These are phyloP conservation scores for Lasioglossum zephyrum DNA, from an alignment of 2,888 invertebrate genomes.

Conservation along the genomic window DNA sequence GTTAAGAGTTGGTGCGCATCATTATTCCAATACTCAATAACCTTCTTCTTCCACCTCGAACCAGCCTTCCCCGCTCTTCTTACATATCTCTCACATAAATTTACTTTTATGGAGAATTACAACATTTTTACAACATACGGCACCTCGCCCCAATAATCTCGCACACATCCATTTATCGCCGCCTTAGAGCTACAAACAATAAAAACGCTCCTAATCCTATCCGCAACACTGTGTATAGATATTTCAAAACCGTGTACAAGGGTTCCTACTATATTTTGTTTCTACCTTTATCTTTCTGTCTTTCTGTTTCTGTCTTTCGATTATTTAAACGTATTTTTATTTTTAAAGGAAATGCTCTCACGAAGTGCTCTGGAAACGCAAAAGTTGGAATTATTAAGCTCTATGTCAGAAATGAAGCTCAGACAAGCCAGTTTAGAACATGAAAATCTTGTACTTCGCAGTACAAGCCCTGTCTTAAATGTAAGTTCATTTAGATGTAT, in stretches of 20 bases:
- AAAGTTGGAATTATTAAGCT: conserved; percentile 96
- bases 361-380: conserved; percentile 96
- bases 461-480: conserved; percentile 79
- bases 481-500: conserved; percentile 66
- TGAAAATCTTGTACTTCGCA: conserved; percentile 92
- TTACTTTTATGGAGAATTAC: too few relatives aligned
- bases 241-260: background rate
- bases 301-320: background rate
- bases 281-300: background rate
- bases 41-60: too few relatives aligned
- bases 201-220: too few relatives aligned
- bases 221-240: too few relatives aligned
- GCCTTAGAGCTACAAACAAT: too few relatives aligned
- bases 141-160: too few relatives aligned
- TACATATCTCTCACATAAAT: too few relatives aligned
- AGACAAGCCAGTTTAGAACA: conserved; percentile 94
- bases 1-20: too few relatives aligned
- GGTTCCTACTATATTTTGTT: background rate
- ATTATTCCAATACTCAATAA: too few relatives aligned
- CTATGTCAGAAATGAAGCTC: conserved; percentile 95
- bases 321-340: conserved; percentile 1
- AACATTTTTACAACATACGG: too few relatives aligned
- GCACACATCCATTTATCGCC: too few relatives aligned
- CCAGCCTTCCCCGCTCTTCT: too few relatives aligned
- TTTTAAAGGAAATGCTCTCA: conserved; percentile 91